Evolutionary conservation across 1,140 invertebrate genomes (phyloP).

Genomic region (Drosophila cardini): DNA sequence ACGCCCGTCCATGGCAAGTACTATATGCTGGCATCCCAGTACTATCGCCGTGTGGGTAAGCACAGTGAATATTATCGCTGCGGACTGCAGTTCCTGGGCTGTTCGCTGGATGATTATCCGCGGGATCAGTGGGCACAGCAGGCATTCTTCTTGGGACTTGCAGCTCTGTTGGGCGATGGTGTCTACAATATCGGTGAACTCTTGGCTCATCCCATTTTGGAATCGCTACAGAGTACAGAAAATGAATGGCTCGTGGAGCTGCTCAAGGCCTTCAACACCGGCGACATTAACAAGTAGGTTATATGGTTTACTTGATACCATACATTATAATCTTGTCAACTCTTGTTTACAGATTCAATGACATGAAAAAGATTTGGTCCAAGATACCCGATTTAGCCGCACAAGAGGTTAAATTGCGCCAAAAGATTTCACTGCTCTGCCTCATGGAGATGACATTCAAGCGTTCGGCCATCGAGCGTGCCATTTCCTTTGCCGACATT

Average conservation of each 20-base stretch:
- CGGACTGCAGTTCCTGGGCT: constrained; percentile 97
- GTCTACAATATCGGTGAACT: constrained; percentile 99
- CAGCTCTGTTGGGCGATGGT: constrained; percentile 96
- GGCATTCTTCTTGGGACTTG: constrained; percentile 96
- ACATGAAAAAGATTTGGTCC: constrained; percentile 92
- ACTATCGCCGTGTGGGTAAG: constrained; percentile 88
- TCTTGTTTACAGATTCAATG: constrained; percentile 89
- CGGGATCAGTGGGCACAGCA: constrained; percentile 90
- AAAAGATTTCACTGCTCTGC: constrained; percentile 97
- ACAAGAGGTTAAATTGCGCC: constrained; percentile 92
- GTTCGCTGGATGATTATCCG: constrained; percentile 90
- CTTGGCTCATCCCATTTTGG: constrained; percentile 96
- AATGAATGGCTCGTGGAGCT: constrained; percentile 96
- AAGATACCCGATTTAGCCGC: constrained; percentile 94
- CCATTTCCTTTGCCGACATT: constrained; percentile 96
- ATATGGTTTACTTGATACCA: neutral
- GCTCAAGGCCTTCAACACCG: constrained; percentile 96
- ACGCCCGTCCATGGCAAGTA: constrained; percentile 97
- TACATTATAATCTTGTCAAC: neutral
- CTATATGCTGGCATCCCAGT: constrained; percentile 96
- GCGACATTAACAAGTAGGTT: constrained; percentile 90
- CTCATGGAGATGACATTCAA: constrained; percentile 97
- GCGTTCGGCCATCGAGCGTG: constrained; percentile 89
- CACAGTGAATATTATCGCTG: constrained; percentile 93
- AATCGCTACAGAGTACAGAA: constrained; percentile 92